Base-by-base conservation (phyloP, 2,888 invertebrate genomes). In the Dasypogon diadema region DNA sequence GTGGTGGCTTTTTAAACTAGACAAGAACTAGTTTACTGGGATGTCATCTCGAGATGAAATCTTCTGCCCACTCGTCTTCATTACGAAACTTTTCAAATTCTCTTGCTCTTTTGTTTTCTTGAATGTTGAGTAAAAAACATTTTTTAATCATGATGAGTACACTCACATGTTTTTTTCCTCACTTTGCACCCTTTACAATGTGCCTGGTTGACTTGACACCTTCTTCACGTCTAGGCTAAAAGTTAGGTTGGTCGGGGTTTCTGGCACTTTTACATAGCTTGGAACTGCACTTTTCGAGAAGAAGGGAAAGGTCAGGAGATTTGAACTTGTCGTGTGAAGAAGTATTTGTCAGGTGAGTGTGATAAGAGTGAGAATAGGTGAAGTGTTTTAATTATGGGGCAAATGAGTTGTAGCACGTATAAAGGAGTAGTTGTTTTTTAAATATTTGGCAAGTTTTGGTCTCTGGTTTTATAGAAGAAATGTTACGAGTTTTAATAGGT, bases 161-260 rank as follows among this genome's bases (percentile, higher is more conserved):
- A 16, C 37, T 34, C n/a, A 42, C 55, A 34, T 21, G 34, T 60
- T 10, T 37, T 60, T 60, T 18, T n/a, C 37, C 60, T 60, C n/a
- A 60, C 37, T 16, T 12, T 60, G 14, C 60, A 18, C 37, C 10
- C 2, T 30, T 58, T 30, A n/a, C 10, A 30, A 30, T 30, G 58
- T 26, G 58, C 16, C 26, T 24, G 6, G 26, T 26, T 58, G 26
- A 58, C 34, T 3, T 58, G 8, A n/a, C n/a, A n/a, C n/a, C n/a
- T n/a, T n/a, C n/a, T n/a, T n/a, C n/a, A 26, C n/a, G 58, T 58
- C 58, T 58, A 58, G 58, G 30, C 58, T 58, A 58, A n/a, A n/a
- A n/a, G n/a, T n/a, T 16, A 21, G 60, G 60, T 37, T 42, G n/a
- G 34, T 30, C 34, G 10, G 10, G 42, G 8, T 42, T 12, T 42